These are phyloP conservation scores for Drosophila melanica DNA, from an alignment of 1,140 invertebrate genomes.

Conservation along the genomic window DNA sequence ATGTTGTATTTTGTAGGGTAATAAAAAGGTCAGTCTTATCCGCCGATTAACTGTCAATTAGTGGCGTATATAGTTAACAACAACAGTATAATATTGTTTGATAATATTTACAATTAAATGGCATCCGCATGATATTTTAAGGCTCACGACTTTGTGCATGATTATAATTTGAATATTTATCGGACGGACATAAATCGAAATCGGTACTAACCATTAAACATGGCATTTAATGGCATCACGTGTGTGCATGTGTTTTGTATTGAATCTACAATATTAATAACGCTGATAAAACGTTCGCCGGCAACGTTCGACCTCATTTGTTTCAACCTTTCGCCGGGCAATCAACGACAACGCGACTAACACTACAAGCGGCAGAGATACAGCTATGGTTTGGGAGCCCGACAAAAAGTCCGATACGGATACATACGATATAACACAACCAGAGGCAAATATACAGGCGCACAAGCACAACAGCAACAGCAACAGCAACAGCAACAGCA, in stretches of 20 bases:
- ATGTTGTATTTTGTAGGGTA: neutral
- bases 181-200: conserved; percentile 51
- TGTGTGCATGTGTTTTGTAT: conserved; percentile 57
- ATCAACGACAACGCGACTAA: conserved; percentile 41
- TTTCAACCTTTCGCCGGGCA: conserved; percentile 65
- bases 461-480: conserved; percentile 46
- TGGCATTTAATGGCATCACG: conserved; percentile 53
- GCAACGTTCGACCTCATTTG: conserved; percentile 67
- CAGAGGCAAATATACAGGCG: conserved; percentile 62
- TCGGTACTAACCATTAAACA: conserved; percentile 74
- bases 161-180: conserved; percentile 71
- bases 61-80: conserved; percentile 18
- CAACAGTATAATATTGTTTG: conserved; percentile 27
- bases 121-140: conserved; percentile 17
- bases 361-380: conserved; percentile 14
- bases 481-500: conserved; percentile 12
- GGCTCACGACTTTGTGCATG: conserved; percentile 15
- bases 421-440: conserved; percentile 59
- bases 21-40: conserved; percentile 3
- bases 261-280: conserved; percentile 75
- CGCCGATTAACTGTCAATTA: conserved; percentile 33
- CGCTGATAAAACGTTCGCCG: conserved; percentile 65
- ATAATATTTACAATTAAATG: conserved; percentile 38
- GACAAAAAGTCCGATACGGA: conserved; percentile 59
- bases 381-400: conserved; percentile 27